phyloP scores from a whole-genome alignment of 2,113 vertebrate species.

The Protomyctophum bolini region DNA sequence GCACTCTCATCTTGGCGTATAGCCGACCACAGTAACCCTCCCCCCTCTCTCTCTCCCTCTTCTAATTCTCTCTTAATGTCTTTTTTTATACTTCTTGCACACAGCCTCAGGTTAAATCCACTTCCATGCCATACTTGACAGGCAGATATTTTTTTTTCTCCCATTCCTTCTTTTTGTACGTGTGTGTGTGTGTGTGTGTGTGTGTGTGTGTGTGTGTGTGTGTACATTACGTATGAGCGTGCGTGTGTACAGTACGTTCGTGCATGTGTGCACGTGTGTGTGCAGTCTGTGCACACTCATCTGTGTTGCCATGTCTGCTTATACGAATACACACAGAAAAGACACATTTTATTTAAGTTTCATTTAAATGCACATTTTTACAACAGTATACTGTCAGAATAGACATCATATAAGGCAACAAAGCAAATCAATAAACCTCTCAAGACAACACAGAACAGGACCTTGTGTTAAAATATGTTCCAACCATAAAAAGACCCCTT shows the following conservation, averaged over 20 bases:
- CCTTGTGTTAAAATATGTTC: background rate
- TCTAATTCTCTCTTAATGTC: constrained; percentile 3
- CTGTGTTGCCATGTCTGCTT: no score
- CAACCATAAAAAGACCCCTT: background rate
- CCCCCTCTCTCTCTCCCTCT: constrained; percentile 22
- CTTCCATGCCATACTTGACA: constrained; percentile 30
- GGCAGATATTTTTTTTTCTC: constrained; percentile 16
- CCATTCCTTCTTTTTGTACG: background rate
- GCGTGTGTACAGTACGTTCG: background rate
- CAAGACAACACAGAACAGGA: background rate
- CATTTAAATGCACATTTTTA: no score
- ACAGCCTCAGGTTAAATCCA: constrained; percentile 33
- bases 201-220: background rate
- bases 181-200: background rate
- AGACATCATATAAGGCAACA: no score
- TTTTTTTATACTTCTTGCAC: background rate
- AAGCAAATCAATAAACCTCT: background rate
- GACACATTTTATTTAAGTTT: no score
- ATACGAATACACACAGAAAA: no score
- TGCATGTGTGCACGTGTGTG: background rate
- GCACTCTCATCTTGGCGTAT: no score
- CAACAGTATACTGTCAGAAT: no score
- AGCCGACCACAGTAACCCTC: background rate
- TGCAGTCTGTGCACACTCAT: background rate
- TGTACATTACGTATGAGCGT: background rate